Evolutionary conservation across 2,888 invertebrate genomes (phyloP).

Genomic region (Emmelina monodactyla): DNA sequence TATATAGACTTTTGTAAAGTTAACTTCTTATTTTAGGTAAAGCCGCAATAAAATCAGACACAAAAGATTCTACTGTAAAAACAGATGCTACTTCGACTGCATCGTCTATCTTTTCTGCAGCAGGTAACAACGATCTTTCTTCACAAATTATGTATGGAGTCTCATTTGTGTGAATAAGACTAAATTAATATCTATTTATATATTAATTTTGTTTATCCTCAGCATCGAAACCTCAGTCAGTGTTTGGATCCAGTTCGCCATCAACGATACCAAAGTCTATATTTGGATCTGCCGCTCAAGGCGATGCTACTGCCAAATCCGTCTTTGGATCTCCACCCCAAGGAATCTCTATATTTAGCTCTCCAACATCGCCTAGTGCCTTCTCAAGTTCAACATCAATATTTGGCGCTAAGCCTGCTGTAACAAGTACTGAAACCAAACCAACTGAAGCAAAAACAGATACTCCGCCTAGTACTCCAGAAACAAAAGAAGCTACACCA

Average conservation of each 20-base stretch:
- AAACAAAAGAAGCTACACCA: slow-evolving; percentile 9
- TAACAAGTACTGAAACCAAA: slow-evolving; percentile 8
- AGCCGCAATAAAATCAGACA: no score
- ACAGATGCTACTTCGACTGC: no score
- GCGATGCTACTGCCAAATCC: slow-evolving; percentile 15
- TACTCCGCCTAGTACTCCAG: slow-evolving; percentile 14
- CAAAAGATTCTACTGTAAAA: no score
- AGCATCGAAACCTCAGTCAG: slow-evolving; percentile 4
- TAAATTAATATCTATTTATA: neutral
- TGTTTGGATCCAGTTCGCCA: slow-evolving; percentile 7
- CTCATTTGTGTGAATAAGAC: neutral
- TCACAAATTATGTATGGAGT: no score
- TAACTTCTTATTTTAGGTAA: no score
- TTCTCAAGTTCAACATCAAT: slow-evolving; percentile 14
- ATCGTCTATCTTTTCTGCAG: no score
- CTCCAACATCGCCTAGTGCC: neutral
- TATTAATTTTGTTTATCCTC: slow-evolving; percentile 11
- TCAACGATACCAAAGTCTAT: slow-evolving; percentile 19
- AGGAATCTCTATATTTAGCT: no score
- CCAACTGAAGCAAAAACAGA: neutral
- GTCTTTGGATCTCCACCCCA: no score
- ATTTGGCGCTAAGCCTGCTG: slow-evolving; percentile 14
- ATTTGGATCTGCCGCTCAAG: slow-evolving; percentile 29
- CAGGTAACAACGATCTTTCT: no score
- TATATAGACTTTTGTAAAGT: no score